These are phyloP conservation scores for Drosophila ambigua DNA, from an alignment of 1,140 invertebrate species.

Conservation along the genomic window DNA sequence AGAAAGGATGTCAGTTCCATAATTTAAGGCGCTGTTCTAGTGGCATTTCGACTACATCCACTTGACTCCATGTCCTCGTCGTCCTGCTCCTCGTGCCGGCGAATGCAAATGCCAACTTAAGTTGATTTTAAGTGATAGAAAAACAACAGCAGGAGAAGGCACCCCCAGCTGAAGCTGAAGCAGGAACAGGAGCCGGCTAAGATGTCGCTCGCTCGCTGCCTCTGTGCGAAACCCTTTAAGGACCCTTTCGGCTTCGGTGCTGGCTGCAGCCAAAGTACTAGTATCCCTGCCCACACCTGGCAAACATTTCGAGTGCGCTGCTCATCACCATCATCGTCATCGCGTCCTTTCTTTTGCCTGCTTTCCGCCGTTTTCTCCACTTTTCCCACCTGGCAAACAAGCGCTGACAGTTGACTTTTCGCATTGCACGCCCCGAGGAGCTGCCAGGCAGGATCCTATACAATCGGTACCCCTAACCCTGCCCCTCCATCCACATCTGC, in stretches of 20 bases:
- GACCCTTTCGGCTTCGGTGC: neutral
- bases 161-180: neutral
- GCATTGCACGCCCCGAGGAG: slow-evolving; percentile 33
- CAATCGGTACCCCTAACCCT: no score
- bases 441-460: no score
- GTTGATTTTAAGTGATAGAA: slow-evolving; percentile 82
- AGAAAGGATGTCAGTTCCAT: slow-evolving; percentile 33
- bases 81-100: slow-evolving; percentile 8
- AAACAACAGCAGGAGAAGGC: slow-evolving; percentile 54
- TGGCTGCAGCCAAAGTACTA: no score
- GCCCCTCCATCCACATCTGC: no score
- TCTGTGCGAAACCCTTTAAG: slow-evolving; percentile 50
- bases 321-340: slow-evolving; percentile 63
- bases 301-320: slow-evolving; percentile 65
- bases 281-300: slow-evolving; percentile 36
- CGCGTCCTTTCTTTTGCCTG: slow-evolving; percentile 27
- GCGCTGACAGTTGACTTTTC: slow-evolving; percentile 72
- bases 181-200: no score
- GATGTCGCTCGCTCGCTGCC: slow-evolving; percentile 8
- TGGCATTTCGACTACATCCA: slow-evolving; percentile 79
- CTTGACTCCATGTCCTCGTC: slow-evolving; percentile 55
- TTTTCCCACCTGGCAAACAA: slow-evolving; percentile 36
- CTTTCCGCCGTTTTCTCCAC: slow-evolving; percentile 1
- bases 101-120: slow-evolving; percentile 80
- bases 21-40: slow-evolving; percentile 79